These are phyloP conservation scores for Oplegnathus fasciatus DNA, from an alignment of 2,113 vertebrate species.

Conservation along the genomic window DNA sequence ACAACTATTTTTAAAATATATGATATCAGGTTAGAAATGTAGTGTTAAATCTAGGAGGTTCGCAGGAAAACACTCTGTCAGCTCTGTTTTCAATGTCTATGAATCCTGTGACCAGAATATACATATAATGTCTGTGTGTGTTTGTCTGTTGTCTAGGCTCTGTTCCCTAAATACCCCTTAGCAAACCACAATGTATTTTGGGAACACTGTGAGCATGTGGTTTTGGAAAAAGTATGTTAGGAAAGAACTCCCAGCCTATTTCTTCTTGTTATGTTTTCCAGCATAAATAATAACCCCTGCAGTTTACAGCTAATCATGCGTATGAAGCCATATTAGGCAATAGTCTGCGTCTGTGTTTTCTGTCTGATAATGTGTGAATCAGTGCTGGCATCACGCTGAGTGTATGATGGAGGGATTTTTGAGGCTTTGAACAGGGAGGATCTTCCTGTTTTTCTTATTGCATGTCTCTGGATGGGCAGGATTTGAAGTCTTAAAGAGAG, in stretches of 20 bases:
- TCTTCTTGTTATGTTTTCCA: conserved; percentile 43
- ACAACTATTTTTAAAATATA: neutral
- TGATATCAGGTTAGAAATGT: neutral
- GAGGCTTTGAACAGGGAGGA: conserved; percentile 37
- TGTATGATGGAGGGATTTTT: conserved; percentile 46
- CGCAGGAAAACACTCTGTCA: neutral
- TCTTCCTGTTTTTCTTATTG: conserved; percentile 28
- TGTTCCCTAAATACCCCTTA: conserved; percentile 52
- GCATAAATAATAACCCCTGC: conserved; percentile 23
- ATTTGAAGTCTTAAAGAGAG: conserved; percentile 25
- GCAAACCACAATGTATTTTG: conserved; percentile 62
- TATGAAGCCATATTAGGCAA: conserved; percentile 30
- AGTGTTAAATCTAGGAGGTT: neutral
- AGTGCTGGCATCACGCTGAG: conserved; percentile 11
- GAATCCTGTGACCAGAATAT: conserved; percentile 22
- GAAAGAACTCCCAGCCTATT: conserved; percentile 20
- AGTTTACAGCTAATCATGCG: conserved; percentile 32
- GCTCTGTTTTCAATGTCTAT: conserved; percentile 1
- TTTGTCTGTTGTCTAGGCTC: conserved; percentile 35
- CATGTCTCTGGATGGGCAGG: conserved; percentile 22
- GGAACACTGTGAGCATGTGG: conserved; percentile 40
- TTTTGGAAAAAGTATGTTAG: conserved; percentile 31
- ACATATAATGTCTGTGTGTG: conserved; percentile 9
- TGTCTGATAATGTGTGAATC: conserved; percentile 37
- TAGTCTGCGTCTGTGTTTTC: conserved; percentile 21